Conservation (phyloP, 1,140 invertebrate genomes). For the Pteromalus puparum region DNA sequence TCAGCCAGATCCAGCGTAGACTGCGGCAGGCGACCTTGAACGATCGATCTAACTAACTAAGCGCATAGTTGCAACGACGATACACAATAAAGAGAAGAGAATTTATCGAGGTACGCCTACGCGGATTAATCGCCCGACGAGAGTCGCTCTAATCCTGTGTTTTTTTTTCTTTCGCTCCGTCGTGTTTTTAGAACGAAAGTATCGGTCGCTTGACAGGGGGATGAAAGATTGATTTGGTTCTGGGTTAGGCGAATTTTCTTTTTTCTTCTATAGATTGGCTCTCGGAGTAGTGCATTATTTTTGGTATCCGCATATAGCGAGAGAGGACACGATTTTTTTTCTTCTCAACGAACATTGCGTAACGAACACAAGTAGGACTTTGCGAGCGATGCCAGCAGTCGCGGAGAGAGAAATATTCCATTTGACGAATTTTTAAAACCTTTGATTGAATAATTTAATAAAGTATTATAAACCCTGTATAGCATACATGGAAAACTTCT, state of each 20-base stretch:
- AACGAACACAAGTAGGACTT: not conserved
- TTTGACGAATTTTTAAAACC: not conserved
- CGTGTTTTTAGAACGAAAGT: not conserved
- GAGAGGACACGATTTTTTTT: no score
- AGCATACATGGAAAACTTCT: no score
- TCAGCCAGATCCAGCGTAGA: constrained; percentile 6
- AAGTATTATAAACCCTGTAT: no score
- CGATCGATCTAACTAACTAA: not conserved
- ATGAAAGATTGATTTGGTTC: not conserved
- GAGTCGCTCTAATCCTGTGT: not conserved
- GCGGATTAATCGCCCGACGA: not conserved
- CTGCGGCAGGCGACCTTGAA: constrained; percentile 8
- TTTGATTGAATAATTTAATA: not conserved
- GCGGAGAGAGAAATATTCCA: not conserved
- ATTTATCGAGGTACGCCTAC: constrained; percentile 1
- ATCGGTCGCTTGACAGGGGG: not conserved
- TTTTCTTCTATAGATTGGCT: no score
- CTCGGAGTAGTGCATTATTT: no score
- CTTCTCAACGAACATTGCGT: not conserved
- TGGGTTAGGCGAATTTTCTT: no score
- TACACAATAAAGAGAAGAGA: not conserved
- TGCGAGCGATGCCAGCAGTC: not conserved
- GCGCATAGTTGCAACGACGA: not conserved
- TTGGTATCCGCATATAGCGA: no score
- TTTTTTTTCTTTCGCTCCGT: not conserved